phyloP scores from a whole-genome alignment of 1,140 invertebrate genomes.

The Lordiphosa collinella region DNA sequence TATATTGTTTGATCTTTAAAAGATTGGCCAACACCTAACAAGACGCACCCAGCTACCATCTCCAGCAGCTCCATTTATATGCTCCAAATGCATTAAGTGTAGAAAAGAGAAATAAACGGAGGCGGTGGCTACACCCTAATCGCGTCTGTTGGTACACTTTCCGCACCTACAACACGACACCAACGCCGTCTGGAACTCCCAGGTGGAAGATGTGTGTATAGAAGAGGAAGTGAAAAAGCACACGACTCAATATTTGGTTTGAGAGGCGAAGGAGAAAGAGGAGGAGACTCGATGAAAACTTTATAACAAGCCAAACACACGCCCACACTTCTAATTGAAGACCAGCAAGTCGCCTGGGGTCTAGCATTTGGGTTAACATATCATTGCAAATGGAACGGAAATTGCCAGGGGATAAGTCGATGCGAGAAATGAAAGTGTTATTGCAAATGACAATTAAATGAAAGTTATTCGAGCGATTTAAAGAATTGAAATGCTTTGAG shows the following conservation, averaged over 20 bases:
- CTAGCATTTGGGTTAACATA: slow-evolving; percentile 48
- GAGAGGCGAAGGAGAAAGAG: not conserved
- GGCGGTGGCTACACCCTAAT: slow-evolving; percentile 65
- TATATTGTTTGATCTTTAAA: slow-evolving; percentile 74
- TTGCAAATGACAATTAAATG: not conserved
- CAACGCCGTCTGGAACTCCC: slow-evolving; percentile 53
- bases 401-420: slow-evolving; percentile 44
- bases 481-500: no score
- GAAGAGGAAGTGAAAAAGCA: slow-evolving; percentile 29
- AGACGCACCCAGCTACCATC: slow-evolving; percentile 67
- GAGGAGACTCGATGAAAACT: slow-evolving; percentile 24
- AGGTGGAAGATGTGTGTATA: slow-evolving; percentile 36
- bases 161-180: slow-evolving; percentile 62
- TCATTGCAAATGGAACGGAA: slow-evolving; percentile 65
- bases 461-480: no score
- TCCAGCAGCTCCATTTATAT: slow-evolving; percentile 54
- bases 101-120: slow-evolving; percentile 9
- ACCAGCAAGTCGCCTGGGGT: slow-evolving; percentile 23
- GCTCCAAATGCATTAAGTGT: slow-evolving; percentile 77
- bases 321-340: slow-evolving; percentile 25
- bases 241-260: not conserved
- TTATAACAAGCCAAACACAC: slow-evolving; percentile 32
- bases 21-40: slow-evolving; percentile 75
- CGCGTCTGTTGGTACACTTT: slow-evolving; percentile 64
- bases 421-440: slow-evolving; percentile 23